Percentiles rank a stretch among this genome's conserved stretches.
phyloP scores from a whole-genome alignment of 2,888 invertebrate genomes.

The Brachyptera risi region DNA sequence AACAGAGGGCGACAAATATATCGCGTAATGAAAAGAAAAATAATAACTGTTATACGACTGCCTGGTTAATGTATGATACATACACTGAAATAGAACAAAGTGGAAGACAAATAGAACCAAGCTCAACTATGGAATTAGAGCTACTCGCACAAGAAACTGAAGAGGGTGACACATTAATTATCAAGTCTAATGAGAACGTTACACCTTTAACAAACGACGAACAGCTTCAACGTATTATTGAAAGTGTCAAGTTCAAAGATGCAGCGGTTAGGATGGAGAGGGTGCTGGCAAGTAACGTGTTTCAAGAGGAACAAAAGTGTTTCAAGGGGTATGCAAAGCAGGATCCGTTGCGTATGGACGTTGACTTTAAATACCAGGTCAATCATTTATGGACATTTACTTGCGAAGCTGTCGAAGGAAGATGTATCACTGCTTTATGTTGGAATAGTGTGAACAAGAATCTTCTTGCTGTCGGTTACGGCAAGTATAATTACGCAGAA shows the following conservation, averaged over 20 bases:
- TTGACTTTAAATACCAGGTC: slow-evolving; percentile 62
- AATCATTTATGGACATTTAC: slow-evolving; percentile 64
- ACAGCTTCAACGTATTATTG: slow-evolving; percentile 8
- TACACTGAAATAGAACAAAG: background rate
- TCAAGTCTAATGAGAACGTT: background rate
- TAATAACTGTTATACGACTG: slow-evolving; percentile 61
- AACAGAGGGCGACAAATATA: slow-evolving; percentile 60
- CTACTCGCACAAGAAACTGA: background rate
- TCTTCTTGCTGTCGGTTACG: slow-evolving; percentile 72
- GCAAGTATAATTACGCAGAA: slow-evolving; percentile 58
- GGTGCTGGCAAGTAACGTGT: slow-evolving; percentile 66
- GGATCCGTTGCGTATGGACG: slow-evolving; percentile 58
- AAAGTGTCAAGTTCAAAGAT: slow-evolving; percentile 49
- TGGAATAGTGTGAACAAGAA: slow-evolving; percentile 67
- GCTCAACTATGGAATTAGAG: background rate
- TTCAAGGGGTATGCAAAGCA: slow-evolving; percentile 62
- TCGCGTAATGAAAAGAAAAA: slow-evolving; percentile 52
- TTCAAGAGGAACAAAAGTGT: slow-evolving; percentile 60
- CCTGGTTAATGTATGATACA: slow-evolving; percentile 73
- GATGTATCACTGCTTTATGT: slow-evolving; percentile 58
- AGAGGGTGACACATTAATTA: background rate
- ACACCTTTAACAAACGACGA: background rate
- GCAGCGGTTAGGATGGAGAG: slow-evolving; percentile 64
- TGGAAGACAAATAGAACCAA: background rate
- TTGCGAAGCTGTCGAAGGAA: slow-evolving; percentile 49